A percentile compares a stretch with the other conserved stretches of the same genome.
Evolutionary conservation across 2,797 vertebrate species (phyloP).

Genomic region (Syndactyla subalaris): DNA sequence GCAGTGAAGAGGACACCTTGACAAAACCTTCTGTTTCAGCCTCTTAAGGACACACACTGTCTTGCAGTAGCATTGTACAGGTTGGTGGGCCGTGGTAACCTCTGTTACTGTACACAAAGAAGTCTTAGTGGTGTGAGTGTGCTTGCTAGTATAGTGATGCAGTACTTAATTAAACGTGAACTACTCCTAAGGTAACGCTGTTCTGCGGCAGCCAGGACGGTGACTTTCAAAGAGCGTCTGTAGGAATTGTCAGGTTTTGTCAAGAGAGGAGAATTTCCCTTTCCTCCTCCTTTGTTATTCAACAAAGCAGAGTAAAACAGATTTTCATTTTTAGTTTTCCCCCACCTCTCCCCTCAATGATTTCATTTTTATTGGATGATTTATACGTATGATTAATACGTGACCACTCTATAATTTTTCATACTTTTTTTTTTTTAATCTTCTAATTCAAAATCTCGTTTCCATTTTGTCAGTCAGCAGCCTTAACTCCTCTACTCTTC

Average conservation of each 20-base stretch:
- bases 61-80: not conserved
- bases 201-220: not conserved
- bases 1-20: not conserved
- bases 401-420: not conserved
- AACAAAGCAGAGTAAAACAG: not conserved
- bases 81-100: not conserved
- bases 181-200: not conserved
- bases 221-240: not conserved
- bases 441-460: not conserved
- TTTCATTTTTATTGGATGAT: not conserved
- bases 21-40: not conserved
- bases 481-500: not conserved
- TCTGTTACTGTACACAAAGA: not conserved
- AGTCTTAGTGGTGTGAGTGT: not conserved
- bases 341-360: not conserved
- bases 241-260: not conserved
- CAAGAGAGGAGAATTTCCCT: not conserved
- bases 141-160: not conserved
- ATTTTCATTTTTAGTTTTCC: not conserved
- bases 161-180: not conserved
- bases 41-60: accelerated
- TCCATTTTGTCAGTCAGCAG: not conserved
- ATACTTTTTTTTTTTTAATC: not conserved
- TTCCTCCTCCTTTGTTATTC: not conserved
- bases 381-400: not conserved